Base-by-base conservation (phyloP, 2,888 invertebrate species). In the Rhimphoctona megacephalus region DNA sequence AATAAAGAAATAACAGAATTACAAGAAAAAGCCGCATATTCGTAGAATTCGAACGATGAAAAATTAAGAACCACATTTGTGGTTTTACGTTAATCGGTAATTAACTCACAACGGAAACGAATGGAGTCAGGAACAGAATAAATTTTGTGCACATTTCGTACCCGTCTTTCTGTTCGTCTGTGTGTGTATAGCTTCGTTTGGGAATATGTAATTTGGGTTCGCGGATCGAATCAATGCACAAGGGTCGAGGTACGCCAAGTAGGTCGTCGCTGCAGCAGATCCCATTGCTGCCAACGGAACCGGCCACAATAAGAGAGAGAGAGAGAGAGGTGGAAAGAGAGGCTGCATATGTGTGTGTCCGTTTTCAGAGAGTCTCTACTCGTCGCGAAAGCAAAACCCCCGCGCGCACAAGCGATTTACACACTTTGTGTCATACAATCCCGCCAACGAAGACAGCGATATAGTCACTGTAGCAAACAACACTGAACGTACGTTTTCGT, bases 201-300 rank as follows among this genome's bases (percentile, higher is more conserved):
- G 80, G 80, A 77, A 83, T 83, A 77, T 86, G 81, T 91, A 93
- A 93, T 93, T 93, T 92, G 88, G 92, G 91, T 91, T 91, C 89
- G 90, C 82, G 90, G 88, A 89, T 92, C 90, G 91, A 94, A 93
- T 93, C 93, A 92, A 94, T 93, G 93, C 90, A 78, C 78, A 90
- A 92, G 94, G 94, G 94, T 94, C 94, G 94, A 93, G 92, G 93
- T 91, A 94, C 94, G 93, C 92, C 92, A 94, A 94, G 93, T 93
- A 94, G 93, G 94, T 94, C 94, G 92, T 87, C 88, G 92, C 90
- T 88, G 89, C 86, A 84, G 84, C 90, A 91, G 92, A 91, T 93
- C 90, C 91, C 93, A 93, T 91, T 92, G 94, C 93, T 93, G 92
- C 93, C 93, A 93, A 94, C 92, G 83, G 88, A 90, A 89, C 89